Conservation (phyloP, 2,797 vertebrate genomes). For the Pangasius macronema region DNA sequence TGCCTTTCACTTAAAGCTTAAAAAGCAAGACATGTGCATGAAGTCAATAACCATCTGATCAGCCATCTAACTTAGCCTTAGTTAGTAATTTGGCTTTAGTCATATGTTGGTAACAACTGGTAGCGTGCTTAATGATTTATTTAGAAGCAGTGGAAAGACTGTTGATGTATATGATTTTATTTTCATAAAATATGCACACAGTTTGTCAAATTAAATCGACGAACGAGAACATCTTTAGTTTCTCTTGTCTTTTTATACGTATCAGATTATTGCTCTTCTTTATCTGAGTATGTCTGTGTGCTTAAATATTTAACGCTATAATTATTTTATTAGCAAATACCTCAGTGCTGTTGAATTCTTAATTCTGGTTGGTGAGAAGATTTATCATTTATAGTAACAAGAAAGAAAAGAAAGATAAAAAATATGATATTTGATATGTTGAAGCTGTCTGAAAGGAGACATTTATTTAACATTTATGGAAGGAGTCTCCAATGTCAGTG, state of each 20-base stretch:
- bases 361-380: background rate
- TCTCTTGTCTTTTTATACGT: too few species aligned
- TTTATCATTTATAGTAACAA: background rate
- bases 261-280: too few species aligned
- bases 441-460: background rate
- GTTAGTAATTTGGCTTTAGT: background rate
- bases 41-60: background rate
- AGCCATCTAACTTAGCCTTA: too few species aligned
- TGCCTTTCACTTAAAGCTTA: conserved; percentile 32
- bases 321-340: background rate
- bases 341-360: background rate
- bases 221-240: too few species aligned
- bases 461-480: background rate
- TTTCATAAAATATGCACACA: background rate
- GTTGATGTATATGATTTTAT: background rate
- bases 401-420: background rate
- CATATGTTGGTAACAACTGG: background rate
- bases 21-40: background rate
- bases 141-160: background rate
- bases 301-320: background rate
- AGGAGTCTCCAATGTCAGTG: background rate
- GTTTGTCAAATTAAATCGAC: too few species aligned
- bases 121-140: background rate
- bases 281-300: background rate
- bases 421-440: too few species aligned